These are phyloP conservation scores for Aptenodytes forsteri DNA, from an alignment of 2,113 vertebrate genomes.

Conservation along the genomic window DNA sequence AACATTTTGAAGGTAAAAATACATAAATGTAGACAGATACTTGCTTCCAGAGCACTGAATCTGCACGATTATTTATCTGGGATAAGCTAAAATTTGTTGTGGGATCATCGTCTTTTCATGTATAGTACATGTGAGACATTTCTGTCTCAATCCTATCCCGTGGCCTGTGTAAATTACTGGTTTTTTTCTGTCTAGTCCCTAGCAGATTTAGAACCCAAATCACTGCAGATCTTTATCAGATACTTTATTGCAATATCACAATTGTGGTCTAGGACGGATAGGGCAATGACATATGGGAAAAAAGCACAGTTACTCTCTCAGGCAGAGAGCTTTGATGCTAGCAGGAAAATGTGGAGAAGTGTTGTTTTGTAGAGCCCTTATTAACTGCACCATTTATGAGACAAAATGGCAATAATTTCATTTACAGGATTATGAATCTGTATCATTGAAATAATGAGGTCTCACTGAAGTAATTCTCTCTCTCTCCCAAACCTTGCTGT, in stretches of 20 bases:
- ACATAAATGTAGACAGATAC: not conserved
- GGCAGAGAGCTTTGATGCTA: not conserved
- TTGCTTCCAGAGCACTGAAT: not conserved
- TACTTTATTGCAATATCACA: not conserved
- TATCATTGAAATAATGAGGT: not conserved
- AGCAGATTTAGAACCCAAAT: not conserved
- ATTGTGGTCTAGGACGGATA: not conserved
- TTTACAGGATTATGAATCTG: not conserved
- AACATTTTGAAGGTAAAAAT: not conserved
- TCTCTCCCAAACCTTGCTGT: not conserved
- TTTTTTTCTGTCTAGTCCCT: not conserved
- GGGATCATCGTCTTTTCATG: not conserved
- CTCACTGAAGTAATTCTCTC: not conserved
- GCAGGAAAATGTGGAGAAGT: not conserved
- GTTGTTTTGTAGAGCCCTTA: not conserved
- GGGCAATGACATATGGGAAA: not conserved
- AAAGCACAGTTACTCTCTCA: not conserved
- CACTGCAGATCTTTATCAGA: not conserved
- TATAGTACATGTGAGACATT: not conserved
- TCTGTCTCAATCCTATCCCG: not conserved
- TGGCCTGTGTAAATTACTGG: not conserved
- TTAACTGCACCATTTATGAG: not conserved
- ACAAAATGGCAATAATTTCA: not conserved
- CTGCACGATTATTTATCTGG: not conserved
- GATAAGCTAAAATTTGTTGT: not conserved